Evolutionary conservation across 2,113 vertebrate species (phyloP), one percentile per base, ranked within the genome.

Genomic region (Cinclus cinclus): DNA sequence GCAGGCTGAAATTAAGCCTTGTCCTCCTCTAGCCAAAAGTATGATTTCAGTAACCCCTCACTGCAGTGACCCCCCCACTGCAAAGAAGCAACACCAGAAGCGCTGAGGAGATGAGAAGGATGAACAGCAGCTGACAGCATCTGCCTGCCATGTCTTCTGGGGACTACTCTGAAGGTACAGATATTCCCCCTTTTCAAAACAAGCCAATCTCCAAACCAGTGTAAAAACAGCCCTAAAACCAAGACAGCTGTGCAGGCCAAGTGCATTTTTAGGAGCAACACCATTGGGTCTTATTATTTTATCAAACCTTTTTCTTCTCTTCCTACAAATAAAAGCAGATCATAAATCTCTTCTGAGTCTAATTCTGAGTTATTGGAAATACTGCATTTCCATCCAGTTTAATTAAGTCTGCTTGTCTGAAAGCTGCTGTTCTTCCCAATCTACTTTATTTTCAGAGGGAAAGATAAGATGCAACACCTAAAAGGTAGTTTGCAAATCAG

Each of bases 371-470:
- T 21, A 73, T 1, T 24, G 25, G 35, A 83, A 42, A 53, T n/a
- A 19, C n/a, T 0, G 0, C 19, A 59, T 59, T 9, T 65, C 59
- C 41, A 85, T 42, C 23, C 19, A 0, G 4, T 59, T 92, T 92
- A 82, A 6, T 25, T 10, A 52, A 67, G 22, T 16, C 64, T 49
- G 27, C 10, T 11, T 28, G 15, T 41, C 42, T 39, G 39, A 69
- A 76, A 74, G 41, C 8, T 52, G 25, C 25, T 82, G 28, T 52
- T 74, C 25, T 71, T 75, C 39, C 64, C 74, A 85, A 67, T 27
- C 23, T 41, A 31, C 41, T 60, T 75, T 10, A 82, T 71, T 90
- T 92, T 71, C 53, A 79, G 49, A 78, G 52, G 0, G 11, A 79
- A 83, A 83, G 33, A 37, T 7, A 33, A 33, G 28, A 79, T 39